A percentile compares a stretch with the other conserved stretches of the same genome.
Conservation (phyloP, 2,113 vertebrate genomes). For the Micronycteris hirsuta region DNA sequence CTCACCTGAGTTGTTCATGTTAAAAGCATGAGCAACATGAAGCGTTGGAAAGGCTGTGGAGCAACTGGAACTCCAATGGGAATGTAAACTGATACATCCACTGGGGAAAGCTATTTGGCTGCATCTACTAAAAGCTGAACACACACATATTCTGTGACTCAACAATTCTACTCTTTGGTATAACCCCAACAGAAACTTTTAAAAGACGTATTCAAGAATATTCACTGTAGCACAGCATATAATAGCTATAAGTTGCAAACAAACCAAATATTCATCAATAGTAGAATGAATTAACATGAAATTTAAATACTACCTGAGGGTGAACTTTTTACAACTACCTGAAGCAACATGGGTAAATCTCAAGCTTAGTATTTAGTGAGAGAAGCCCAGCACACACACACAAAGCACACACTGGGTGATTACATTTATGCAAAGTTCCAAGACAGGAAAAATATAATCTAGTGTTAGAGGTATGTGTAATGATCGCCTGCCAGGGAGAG, state of each 20-base stretch:
- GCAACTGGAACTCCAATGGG: not conserved
- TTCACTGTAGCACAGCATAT: not conserved
- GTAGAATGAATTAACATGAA: not conserved
- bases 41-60: not conserved
- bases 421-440: not conserved
- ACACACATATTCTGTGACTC: not conserved
- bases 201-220: not conserved
- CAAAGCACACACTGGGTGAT: not conserved
- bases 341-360: not conserved
- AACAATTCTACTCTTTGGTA: not conserved
- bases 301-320: not conserved
- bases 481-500: not conserved
- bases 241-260: not conserved
- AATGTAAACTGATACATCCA: not conserved
- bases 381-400: not conserved
- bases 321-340: not conserved
- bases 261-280: not conserved
- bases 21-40: not conserved
- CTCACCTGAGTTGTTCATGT: not conserved
- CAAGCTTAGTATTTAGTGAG: not conserved
- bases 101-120: not conserved
- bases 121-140: not conserved
- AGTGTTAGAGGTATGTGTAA: not conserved
- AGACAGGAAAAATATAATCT: not conserved
- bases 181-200: not conserved